A percentile compares a stretch with the other conserved stretches of the same genome.
These are phyloP conservation scores for Scaeva pyrastri DNA, from an alignment of 2,888 invertebrate genomes.

Conservation along the genomic window DNA sequence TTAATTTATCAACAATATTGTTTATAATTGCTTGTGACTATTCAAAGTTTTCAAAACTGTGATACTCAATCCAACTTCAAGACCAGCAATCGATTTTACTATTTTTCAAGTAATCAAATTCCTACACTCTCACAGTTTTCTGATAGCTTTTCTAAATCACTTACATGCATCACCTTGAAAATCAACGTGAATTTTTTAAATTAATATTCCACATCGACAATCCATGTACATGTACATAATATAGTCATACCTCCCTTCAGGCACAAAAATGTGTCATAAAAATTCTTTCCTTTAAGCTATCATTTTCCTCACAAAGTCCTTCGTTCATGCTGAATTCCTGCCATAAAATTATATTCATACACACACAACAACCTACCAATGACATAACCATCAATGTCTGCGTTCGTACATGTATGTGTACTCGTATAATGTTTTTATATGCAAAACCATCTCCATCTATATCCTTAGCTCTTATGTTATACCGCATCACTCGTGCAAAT, in stretches of 20 bases:
- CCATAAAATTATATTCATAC: slow-evolving; percentile 2
- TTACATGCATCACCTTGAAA: too few relatives aligned
- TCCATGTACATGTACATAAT: too few relatives aligned
- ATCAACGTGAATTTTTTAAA: not conserved
- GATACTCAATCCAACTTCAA: too few relatives aligned
- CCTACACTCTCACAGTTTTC: too few relatives aligned
- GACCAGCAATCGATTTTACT: too few relatives aligned
- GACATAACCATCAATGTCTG: not conserved
- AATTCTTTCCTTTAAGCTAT: not conserved
- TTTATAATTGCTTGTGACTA: too few relatives aligned
- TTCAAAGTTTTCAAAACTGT: too few relatives aligned
- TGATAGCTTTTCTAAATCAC: too few relatives aligned
- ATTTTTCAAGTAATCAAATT: too few relatives aligned
- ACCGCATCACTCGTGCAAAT: not conserved
- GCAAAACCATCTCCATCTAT: not conserved
- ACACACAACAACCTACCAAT: not conserved
- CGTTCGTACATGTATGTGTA: too few relatives aligned
- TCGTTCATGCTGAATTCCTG: not conserved
- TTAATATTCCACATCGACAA: not conserved
- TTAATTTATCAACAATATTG: too few relatives aligned
- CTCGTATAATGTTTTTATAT: slow-evolving; percentile 1
- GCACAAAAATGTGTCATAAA: slow-evolving; percentile 6
- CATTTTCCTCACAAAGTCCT: not conserved
- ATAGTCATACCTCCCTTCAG: too few relatives aligned
- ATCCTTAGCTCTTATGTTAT: not conserved